These are phyloP conservation scores for Phainopepla nitens DNA, from an alignment of 2,113 vertebrate genomes.

Conservation along the genomic window DNA sequence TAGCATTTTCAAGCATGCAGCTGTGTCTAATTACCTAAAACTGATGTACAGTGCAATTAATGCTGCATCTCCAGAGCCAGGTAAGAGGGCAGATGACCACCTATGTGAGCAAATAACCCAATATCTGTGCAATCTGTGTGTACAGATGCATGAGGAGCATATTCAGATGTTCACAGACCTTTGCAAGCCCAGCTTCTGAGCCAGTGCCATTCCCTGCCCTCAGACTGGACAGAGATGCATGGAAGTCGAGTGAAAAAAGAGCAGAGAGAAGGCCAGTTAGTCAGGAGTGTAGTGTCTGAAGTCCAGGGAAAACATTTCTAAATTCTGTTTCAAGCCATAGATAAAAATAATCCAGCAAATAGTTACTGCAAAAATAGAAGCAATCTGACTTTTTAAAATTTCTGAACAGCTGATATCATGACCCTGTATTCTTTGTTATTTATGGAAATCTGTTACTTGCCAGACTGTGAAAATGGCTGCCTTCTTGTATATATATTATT, in stretches of 20 bases:
- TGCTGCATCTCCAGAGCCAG: background rate
- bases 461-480: slow-evolving; percentile 5
- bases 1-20: background rate
- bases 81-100: background rate
- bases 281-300: background rate
- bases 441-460: slow-evolving; percentile 18
- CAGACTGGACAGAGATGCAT: background rate
- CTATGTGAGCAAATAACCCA: background rate
- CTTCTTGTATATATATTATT: background rate
- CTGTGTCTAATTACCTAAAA: background rate
- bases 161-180: background rate
- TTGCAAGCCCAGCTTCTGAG: background rate
- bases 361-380: background rate
- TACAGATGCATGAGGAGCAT: background rate
- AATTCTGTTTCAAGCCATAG: background rate
- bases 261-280: background rate
- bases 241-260: background rate
- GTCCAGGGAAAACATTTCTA: slow-evolving; percentile 15
- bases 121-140: background rate
- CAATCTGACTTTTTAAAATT: background rate
- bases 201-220: background rate
- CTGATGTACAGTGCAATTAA: background rate
- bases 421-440: slow-evolving; percentile 33
- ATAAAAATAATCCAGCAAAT: background rate
- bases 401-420: background rate